These are phyloP conservation scores for Phrynosoma blainvillii DNA, from an alignment of 2,113 vertebrate species.

Conservation along the genomic window DNA sequence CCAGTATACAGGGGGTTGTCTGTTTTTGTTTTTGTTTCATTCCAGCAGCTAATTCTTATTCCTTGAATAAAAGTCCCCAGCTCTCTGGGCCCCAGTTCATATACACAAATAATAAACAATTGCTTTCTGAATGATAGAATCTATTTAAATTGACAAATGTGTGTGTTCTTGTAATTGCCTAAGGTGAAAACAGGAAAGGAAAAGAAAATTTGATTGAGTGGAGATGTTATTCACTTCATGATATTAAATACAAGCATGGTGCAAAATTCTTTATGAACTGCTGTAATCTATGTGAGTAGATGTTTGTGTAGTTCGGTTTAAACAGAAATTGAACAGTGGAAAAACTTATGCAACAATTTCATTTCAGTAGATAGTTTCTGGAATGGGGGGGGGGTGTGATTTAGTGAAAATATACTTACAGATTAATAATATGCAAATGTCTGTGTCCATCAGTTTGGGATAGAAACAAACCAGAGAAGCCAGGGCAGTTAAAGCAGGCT, in stretches of 20 bases:
- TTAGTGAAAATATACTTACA: background rate
- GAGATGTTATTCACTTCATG: background rate
- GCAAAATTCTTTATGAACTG: background rate
- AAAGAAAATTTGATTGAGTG: background rate
- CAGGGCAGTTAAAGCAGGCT: too few relatives aligned
- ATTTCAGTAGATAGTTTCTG: background rate
- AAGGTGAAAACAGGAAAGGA: background rate
- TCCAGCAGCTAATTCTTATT: background rate
- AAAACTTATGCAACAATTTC: background rate
- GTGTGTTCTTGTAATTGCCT: background rate
- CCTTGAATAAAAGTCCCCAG: background rate
- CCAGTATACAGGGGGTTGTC: background rate
- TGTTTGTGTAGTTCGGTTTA: background rate
- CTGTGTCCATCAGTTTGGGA: background rate
- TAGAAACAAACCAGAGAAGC: too few relatives aligned
- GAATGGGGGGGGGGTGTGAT: background rate
- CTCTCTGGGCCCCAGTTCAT: background rate
- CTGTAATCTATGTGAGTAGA: background rate
- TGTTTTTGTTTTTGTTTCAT: background rate
- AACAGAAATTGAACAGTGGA: background rate
- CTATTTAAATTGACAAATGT: background rate
- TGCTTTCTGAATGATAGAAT: conserved; percentile 3
- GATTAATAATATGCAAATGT: background rate
- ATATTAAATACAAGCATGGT: background rate
- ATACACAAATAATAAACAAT: background rate